Evolutionary conservation across 2,888 invertebrate genomes (phyloP).

Genomic region (Pseudolycoriella hygida): DNA sequence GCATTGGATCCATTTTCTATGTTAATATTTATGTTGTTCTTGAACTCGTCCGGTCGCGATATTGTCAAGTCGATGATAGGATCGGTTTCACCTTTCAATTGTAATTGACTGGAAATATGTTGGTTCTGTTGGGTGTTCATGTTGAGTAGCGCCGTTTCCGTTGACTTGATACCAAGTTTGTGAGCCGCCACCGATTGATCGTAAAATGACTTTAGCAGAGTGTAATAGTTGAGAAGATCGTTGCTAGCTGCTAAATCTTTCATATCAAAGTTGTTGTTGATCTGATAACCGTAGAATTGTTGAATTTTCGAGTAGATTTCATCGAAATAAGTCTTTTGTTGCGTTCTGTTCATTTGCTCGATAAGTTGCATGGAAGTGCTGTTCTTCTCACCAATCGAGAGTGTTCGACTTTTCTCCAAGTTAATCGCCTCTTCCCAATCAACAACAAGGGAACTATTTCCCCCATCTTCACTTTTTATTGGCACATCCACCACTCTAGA

Average conservation of each 20-base stretch:
- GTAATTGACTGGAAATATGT: neutral
- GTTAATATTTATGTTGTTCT: conserved; percentile 10
- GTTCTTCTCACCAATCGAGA: neutral
- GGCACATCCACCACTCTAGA: neutral
- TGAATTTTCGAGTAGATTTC: conserved; percentile 6
- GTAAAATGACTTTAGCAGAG: conserved; percentile 6
- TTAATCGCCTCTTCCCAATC: conserved; percentile 7
- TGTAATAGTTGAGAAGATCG: conserved; percentile 9
- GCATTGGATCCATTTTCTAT: conserved; percentile 8
- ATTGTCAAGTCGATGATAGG: conserved; percentile 16
- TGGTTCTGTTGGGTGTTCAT: neutral
- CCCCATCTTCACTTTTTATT: too few species aligned
- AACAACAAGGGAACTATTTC: neutral
- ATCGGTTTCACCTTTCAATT: neutral
- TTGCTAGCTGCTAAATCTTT: conserved; percentile 6
- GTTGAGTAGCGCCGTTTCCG: neutral
- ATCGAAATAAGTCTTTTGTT: conserved; percentile 2
- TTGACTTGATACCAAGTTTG: neutral
- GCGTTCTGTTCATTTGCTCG: neutral
- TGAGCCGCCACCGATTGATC: conserved; percentile 2
- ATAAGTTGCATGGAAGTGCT: neutral
- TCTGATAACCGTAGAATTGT: conserved; percentile 2
- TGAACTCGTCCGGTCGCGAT: conserved; percentile 16
- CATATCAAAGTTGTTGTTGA: conserved; percentile 4
- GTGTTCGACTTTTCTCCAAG: conserved; percentile 3